phyloP scores from a whole-genome alignment of 2,113 vertebrate genomes.

The Haemorhous mexicanus region DNA sequence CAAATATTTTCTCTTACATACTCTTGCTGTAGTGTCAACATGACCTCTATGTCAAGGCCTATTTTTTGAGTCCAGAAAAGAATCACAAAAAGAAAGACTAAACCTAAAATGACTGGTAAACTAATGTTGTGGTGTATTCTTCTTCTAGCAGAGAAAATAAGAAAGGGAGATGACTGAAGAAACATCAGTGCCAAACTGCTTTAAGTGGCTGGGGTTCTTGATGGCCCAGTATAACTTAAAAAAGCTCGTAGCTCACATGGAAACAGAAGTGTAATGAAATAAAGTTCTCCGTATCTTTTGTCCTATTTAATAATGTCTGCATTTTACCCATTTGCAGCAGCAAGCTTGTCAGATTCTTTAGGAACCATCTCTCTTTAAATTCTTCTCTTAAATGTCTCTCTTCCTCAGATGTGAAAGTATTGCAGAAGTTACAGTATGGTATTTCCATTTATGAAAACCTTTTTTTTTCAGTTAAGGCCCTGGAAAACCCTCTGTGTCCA shows the following conservation, averaged over 20 bases:
- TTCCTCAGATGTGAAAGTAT: not conserved
- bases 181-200: not conserved
- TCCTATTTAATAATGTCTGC: not conserved
- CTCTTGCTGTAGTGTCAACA: not conserved
- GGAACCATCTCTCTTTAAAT: not conserved
- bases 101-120: not conserved
- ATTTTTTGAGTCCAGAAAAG: not conserved
- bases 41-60: not conserved
- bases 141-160: not conserved
- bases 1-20: not conserved
- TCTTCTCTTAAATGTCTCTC: not conserved
- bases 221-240: not conserved
- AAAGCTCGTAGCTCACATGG: not conserved
- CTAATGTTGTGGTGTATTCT: not conserved
- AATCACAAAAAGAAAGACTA: not conserved
- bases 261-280: not conserved
- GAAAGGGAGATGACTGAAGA: not conserved
- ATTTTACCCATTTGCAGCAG: not conserved
- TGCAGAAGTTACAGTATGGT: not conserved
- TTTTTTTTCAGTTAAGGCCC: not conserved
- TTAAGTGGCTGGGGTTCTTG: not conserved
- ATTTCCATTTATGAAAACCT: accelerated
- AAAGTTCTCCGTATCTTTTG: not conserved
- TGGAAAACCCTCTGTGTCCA: not conserved
- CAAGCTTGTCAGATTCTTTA: not conserved